These are phyloP conservation scores for Craseonycteris thonglongyai DNA, from an alignment of 2,113 vertebrate genomes.

Conservation along the genomic window DNA sequence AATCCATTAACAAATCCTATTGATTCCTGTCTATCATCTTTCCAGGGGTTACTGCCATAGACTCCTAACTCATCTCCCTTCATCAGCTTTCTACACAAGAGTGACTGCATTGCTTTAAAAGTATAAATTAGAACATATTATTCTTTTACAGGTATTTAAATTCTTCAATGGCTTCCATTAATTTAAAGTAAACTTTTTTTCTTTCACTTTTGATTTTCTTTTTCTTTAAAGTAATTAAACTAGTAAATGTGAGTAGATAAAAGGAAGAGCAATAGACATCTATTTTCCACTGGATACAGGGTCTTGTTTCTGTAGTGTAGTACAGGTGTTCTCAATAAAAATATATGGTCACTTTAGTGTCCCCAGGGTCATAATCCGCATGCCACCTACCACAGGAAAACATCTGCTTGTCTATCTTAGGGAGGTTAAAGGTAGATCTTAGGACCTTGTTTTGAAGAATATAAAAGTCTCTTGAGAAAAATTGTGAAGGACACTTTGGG, in stretches of 20 bases:
- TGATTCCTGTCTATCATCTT: neutral
- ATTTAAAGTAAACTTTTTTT: neutral
- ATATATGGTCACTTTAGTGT: neutral
- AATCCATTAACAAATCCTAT: neutral
- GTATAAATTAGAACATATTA: neutral
- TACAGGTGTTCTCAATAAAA: neutral
- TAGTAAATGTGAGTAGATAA: neutral
- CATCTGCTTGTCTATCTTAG: neutral
- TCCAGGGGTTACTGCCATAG: neutral
- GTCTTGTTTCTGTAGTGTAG: neutral
- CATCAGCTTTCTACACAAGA: neutral
- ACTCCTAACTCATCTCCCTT: neutral
- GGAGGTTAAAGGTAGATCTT: neutral
- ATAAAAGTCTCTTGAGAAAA: neutral
- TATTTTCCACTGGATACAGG: neutral
- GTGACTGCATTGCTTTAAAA: neutral
- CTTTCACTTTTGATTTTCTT: neutral
- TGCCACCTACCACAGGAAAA: neutral
- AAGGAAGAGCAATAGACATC: neutral
- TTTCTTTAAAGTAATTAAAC: neutral
- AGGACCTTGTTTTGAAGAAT: neutral
- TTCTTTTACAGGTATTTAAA: neutral
- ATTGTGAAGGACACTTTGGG: neutral
- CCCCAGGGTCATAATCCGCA: neutral
- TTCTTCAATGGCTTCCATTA: neutral